phyloP scores from a whole-genome alignment of 2,888 invertebrate species.

The Mimumesa dahlbomi region DNA sequence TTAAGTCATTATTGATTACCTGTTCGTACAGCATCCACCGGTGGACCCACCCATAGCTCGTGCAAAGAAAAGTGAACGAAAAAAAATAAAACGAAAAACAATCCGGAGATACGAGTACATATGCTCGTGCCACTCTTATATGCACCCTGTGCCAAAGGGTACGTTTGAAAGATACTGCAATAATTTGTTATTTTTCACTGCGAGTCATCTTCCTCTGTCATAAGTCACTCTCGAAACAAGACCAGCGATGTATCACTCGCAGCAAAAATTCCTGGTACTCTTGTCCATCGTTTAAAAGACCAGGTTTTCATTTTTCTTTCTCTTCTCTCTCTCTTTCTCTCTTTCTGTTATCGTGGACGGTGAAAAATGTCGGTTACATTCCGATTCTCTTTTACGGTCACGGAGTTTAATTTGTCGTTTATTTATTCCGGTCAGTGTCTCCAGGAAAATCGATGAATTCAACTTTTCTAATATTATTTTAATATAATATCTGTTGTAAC shows the following conservation, averaged over 20 bases:
- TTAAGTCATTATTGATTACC: constrained; percentile 79
- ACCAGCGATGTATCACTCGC: constrained; percentile 35
- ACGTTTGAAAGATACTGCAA: constrained; percentile 59
- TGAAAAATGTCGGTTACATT: constrained; percentile 43
- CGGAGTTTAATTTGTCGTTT: too few species aligned
- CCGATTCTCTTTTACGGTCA: too few species aligned
- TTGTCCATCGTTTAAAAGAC: constrained; percentile 22
- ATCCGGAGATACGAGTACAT: constrained; percentile 65
- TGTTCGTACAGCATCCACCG: constrained; percentile 67
- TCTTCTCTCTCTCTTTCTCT: background rate
- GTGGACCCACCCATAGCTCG: constrained; percentile 52
- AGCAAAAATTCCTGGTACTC: constrained; percentile 22
- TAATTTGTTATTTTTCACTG: constrained; percentile 66
- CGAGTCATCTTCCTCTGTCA: constrained; percentile 51
- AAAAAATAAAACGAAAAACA: constrained; percentile 25
- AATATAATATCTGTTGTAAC: too few species aligned
- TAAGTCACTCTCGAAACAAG: constrained; percentile 53
- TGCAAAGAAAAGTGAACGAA: constrained; percentile 62
- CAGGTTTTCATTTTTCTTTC: background rate
- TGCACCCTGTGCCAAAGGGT: constrained; percentile 33
- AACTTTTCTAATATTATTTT: too few species aligned
- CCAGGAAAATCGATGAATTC: too few species aligned
- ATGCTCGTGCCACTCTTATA: constrained; percentile 53
- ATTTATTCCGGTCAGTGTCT: too few species aligned
- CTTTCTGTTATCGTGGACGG: constrained; percentile 36